Base-by-base conservation (phyloP, 2,888 invertebrate genomes). In the Agonum fuliginosum region DNA sequence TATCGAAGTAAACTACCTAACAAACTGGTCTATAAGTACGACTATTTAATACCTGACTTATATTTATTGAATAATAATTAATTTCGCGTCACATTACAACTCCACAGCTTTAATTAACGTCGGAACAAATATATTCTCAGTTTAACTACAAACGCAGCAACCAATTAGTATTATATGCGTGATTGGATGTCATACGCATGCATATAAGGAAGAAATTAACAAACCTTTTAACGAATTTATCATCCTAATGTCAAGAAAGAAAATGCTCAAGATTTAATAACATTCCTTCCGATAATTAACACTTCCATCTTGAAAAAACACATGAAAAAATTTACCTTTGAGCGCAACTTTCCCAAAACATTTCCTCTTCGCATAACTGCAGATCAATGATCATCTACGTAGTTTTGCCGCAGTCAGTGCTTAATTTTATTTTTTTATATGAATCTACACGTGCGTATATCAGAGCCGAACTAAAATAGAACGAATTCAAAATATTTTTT, bases 181-280 rank as follows among this genome's bases (percentile, higher is more conserved):
- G 54, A 54, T 54, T 54, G n/a, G n/a, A n/a, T n/a, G n/a, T n/a
- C n/a, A n/a, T n/a, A n/a, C 12, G 4, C 5, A 48, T 6, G 10
- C 48, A 54, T 8, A 54, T 24, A 54, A 54, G 54, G 54, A 54
- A 54, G 54, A 54, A 24, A 54, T 54, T 54, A 54, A 54, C 54
- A 54, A 22, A n/a, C 54, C 10, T 4, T 54, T 54, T 54, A 54
- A 54, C 24, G 20, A 54, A 54, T 54, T 54, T 24, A 54, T 54
- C 54, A 54, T 54, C 24, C 12, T 22, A 54, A 2, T 14, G 43
- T 14, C 43, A 37, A 54, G 24, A 51, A 54, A 54, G 37, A 54
- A n/a, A 24, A 12, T 12, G 54, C 12, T 54, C 54, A 54, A 54
- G n/a, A 20, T 48, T 54, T 54, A 54, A 54, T 54, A 4, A n/a